Percentiles rank a stretch among this genome's conserved stretches.
Evolutionary conservation across 2,888 invertebrate species (phyloP).

Genomic region (Acronicta aceris): DNA sequence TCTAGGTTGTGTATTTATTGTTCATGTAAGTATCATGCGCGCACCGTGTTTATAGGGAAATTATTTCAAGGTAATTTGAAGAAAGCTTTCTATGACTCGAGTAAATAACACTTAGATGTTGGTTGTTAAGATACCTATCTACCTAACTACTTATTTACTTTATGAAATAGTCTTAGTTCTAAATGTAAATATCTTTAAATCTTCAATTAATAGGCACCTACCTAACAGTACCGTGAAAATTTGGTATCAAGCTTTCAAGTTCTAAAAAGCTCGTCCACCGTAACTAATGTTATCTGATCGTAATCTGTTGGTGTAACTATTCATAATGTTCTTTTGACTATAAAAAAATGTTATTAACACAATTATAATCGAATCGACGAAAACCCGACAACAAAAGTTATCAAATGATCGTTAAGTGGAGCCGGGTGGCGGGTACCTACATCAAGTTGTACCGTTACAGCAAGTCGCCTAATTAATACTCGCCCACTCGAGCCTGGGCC

Average conservation of each 20-base stretch:
- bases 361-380: slow-evolving; percentile 72
- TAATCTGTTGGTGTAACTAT: slow-evolving; percentile 63
- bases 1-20: slow-evolving; percentile 10
- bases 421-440: slow-evolving; percentile 57
- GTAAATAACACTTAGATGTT: background rate
- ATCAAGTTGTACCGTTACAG: slow-evolving; percentile 72
- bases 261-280: slow-evolving; percentile 60
- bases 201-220: no score
- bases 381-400: slow-evolving; percentile 75
- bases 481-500: slow-evolving; percentile 72
- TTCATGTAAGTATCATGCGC: slow-evolving; percentile 5
- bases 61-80: background rate
- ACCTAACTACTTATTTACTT: no score
- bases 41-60: slow-evolving; percentile 7
- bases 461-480: slow-evolving; percentile 82
- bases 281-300: slow-evolving; percentile 64
- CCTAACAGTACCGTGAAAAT: no score
- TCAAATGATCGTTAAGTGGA: slow-evolving; percentile 80
- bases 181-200: no score
- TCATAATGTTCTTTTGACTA: slow-evolving; percentile 55
- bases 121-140: background rate
- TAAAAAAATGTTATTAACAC: slow-evolving; percentile 67
- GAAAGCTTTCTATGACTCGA: background rate
- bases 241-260: slow-evolving; percentile 54
- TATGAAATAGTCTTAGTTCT: no score